Evolutionary conservation across 2,888 invertebrate species (phyloP), one percentile per base, ranked within the genome.

Genomic region (Lamellibrachia satsuma): DNA sequence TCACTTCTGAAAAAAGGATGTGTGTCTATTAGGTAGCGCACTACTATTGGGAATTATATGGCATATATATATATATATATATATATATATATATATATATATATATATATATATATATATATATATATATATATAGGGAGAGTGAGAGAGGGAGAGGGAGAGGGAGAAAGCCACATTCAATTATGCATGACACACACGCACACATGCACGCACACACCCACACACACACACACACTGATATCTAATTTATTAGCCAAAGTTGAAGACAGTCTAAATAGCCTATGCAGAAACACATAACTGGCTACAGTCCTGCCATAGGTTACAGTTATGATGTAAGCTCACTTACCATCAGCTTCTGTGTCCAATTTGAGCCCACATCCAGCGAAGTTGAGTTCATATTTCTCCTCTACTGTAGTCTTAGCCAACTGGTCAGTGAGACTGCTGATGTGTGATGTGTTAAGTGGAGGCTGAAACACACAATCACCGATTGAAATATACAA

Each of bases 281-380:
- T 22, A 75, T 39, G n/a, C 22, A 75, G 75, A 22, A 7, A 55
- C 9, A 55, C 55, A 55, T 75, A 22, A 75, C 22, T 75, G 75
- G 75, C 22, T n/a, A 1, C 39, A 39, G 39, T 39, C 39, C 39
- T 39, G 39, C 39, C 39, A 39, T 39, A 39, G 39, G 39, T 39
- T 39, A 39, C 39, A 39, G 39, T 39, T 39, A 39, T 39, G 39
- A 39, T 39, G 39, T 39, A 15, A 6, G 75, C 6, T n/a, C 75
- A 75, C 96, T 97, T 97, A 98, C 98, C 98, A 97, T 98, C 98
- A 93, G 97, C 97, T 92, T 97, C 98, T 0, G 97, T 97, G 96
- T 98, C 97, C 95, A 98, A 97, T 97, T 98, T 98, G 92, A 98
- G 96, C 0, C 98, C 97, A 97, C 97, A 97, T 93, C 98, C 98